A percentile compares a stretch with the other conserved stretches of the same genome.
phyloP scores from a whole-genome alignment of 2,797 vertebrate species.

The Trematomus bernacchii region DNA sequence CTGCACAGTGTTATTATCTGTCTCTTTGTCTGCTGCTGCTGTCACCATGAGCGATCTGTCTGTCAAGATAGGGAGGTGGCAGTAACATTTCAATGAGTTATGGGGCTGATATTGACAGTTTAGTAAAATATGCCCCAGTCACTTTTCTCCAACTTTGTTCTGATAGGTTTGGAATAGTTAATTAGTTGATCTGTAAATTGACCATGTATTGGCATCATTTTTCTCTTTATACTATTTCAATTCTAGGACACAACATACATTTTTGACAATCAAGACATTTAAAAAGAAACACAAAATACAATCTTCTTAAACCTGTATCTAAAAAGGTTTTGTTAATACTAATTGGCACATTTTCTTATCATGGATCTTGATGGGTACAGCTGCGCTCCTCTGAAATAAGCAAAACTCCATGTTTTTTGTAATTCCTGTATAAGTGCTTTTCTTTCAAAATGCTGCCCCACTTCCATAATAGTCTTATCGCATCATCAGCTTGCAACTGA shows the following conservation, averaged over 20 bases:
- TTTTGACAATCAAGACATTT: not conserved
- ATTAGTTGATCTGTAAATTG: not conserved
- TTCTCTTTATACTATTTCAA: not conserved
- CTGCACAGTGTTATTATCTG: constrained; percentile 34
- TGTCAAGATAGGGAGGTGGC: constrained; percentile 19
- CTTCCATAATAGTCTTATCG: constrained; percentile 40
- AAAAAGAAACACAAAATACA: not conserved
- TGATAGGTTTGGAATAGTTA: not conserved
- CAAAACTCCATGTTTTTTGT: not conserved
- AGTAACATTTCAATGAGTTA: constrained; percentile 40
- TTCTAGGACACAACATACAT: not conserved
- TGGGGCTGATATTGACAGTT: constrained; percentile 2
- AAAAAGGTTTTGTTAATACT: not conserved
- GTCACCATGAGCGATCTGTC: constrained; percentile 37
- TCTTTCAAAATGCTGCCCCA: constrained; percentile 48
- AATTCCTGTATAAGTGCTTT: not conserved
- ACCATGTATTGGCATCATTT: not conserved
- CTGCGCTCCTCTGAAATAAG: not conserved
- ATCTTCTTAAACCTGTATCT: not conserved
- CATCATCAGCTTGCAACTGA: constrained; percentile 45
- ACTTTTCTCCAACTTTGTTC: constrained; percentile 15
- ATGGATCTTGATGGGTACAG: not conserved
- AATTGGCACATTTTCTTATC: not conserved
- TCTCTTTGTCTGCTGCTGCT: constrained; percentile 47
- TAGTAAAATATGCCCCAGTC: constrained; percentile 14